A percentile compares a stretch with the other conserved stretches of the same genome.
Evolutionary conservation across 2,888 invertebrate genomes (phyloP).

Genomic region (Ctenicera cuprea): DNA sequence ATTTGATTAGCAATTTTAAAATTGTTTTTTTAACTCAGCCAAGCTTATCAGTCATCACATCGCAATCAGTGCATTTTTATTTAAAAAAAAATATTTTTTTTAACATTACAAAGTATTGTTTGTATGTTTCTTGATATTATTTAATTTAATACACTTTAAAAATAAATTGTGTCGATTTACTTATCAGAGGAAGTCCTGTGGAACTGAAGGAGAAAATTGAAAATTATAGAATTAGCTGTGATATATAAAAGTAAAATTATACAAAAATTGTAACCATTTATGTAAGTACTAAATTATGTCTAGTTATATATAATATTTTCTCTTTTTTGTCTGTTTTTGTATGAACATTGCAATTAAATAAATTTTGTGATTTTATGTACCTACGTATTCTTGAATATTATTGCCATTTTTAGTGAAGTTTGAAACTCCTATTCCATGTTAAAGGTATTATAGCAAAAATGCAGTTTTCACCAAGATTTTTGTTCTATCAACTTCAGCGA

Average conservation of each 20-base stretch:
- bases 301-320: slow-evolving; percentile 32
- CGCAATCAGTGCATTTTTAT: slow-evolving; percentile 17
- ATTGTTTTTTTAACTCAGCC: neutral
- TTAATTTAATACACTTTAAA: neutral
- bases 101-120: slow-evolving; percentile 38
- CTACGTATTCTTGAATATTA: neutral
- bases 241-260: slow-evolving; percentile 52
- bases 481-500: too few species aligned
- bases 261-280: slow-evolving; percentile 36
- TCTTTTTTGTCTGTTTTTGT: slow-evolving; percentile 35
- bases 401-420: too few species aligned
- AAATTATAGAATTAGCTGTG: slow-evolving; percentile 61
- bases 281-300: slow-evolving; percentile 45
- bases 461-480: too few species aligned
- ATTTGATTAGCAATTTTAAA: slow-evolving; percentile 71
- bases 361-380: slow-evolving; percentile 54
- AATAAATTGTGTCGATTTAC: slow-evolving; percentile 13
- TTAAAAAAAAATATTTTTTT: slow-evolving; percentile 10
- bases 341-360: slow-evolving; percentile 35
- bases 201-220: slow-evolving; percentile 38
- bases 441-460: too few species aligned
- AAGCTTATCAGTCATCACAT: slow-evolving; percentile 20
- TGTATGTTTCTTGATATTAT: slow-evolving; percentile 34
- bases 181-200: neutral
- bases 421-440: too few species aligned